Conservation (phyloP, 2,113 vertebrate genomes). For the human region GRCh38 chr5:14373001-14373500, state of each 20-base stretch:
- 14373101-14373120: no score
- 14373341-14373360: neutral
- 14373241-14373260: neutral
- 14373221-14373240: no score
- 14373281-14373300: neutral
- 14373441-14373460: neutral
- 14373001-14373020: no score
- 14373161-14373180: no score
- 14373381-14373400: neutral
- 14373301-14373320: neutral
- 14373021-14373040: no score
- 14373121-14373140: no score
- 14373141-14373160: no score
- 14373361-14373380: rapidly evolving
- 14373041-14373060: no score
- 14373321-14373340: neutral
- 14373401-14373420: neutral
- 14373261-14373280: neutral
- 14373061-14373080: no score
- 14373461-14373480: neutral
- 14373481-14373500: neutral
- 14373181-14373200: no score
- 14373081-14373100: no score
- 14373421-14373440: neutral
- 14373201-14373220: no score